Conservation (phyloP, 2,113 vertebrate species). For the Muntiacus reevesi region DNA sequence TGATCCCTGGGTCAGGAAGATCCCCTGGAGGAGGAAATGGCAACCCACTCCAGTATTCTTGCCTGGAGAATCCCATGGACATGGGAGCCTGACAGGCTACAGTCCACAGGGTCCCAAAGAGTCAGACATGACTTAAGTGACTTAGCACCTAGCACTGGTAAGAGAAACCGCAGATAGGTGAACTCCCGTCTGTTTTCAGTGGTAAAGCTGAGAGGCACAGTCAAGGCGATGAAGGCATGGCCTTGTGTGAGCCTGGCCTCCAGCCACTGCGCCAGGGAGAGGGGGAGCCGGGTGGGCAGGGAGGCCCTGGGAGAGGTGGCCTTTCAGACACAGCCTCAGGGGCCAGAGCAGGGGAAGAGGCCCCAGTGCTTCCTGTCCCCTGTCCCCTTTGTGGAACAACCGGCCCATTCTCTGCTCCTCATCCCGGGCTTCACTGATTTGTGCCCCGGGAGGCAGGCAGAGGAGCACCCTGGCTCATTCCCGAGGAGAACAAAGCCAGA, state of each 20-base stretch:
- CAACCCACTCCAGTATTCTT: background rate
- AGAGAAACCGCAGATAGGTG: background rate
- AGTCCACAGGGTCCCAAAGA: background rate
- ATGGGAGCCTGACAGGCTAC: background rate
- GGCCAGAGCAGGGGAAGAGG: background rate
- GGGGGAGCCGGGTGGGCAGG: background rate
- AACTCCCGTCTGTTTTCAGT: background rate
- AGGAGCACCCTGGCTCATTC: background rate
- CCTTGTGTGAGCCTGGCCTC: background rate
- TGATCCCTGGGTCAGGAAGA: background rate
- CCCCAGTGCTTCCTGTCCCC: background rate
- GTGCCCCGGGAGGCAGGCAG: background rate
- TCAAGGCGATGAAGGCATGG: fast-evolving
- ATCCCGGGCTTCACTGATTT: background rate
- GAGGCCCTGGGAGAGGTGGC: background rate
- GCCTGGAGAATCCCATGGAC: background rate
- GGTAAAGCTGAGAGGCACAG: background rate
- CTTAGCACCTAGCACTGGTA: background rate
- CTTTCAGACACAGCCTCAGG: background rate
- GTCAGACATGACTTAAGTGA: background rate
- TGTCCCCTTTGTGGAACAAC: background rate
- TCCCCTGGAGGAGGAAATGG: background rate
- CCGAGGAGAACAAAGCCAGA: background rate
- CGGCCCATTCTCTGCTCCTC: background rate
- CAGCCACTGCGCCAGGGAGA: background rate